Base-by-base conservation (phyloP, 2,888 invertebrate genomes). In the Tenthredo scrophulariae region DNA sequence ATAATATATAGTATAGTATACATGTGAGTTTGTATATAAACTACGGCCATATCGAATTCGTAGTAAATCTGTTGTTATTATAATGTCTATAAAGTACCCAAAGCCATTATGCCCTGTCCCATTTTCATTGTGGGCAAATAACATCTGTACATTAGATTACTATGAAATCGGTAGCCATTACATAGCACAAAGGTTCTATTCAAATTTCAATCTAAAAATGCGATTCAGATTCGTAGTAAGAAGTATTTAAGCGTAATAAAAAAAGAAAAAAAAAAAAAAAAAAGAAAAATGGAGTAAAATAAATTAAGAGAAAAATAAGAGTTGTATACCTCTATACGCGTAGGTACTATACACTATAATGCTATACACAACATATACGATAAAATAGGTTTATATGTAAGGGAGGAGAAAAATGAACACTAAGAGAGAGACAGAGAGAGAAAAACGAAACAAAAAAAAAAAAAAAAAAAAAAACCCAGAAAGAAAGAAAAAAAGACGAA, bases 61-160 rank as follows among this genome's bases (percentile, higher is more conserved):
- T 22, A 70, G 83, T 83, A 83, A 83, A 83, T 83, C 83, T 83
- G 83, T 83, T 83, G 83, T 83, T 83, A 83, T 83, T 83, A 83
- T 83, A 83, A 83, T 83, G 83, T 83, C 83, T 67, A 83, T 83
- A 83, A 83, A 83, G 83, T 83, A 83, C 83, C 83, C 83, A 83
- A 83, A 83, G 46, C 83, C 83, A 83, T 83, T 83, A 83, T 83
- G 46, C 67, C 67, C 74, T 65, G 83, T 92, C 90, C 91, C 88
- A 90, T 90, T 91, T 90, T 91, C 90, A 91, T 92, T 92, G 92
- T 91, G 90, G 90, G 91, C 90, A 92, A 92, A 92, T 92, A 92
- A 92, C 92, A 92, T 92, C 92, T 92, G 92, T 92, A 92, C 92
- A 92, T 92, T 92, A 92, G 92, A 92, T 92, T 91, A 91, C 91